These are phyloP conservation scores for Paratrypauchen microcephalus DNA, from an alignment of 2,797 vertebrate genomes.

Conservation along the genomic window DNA sequence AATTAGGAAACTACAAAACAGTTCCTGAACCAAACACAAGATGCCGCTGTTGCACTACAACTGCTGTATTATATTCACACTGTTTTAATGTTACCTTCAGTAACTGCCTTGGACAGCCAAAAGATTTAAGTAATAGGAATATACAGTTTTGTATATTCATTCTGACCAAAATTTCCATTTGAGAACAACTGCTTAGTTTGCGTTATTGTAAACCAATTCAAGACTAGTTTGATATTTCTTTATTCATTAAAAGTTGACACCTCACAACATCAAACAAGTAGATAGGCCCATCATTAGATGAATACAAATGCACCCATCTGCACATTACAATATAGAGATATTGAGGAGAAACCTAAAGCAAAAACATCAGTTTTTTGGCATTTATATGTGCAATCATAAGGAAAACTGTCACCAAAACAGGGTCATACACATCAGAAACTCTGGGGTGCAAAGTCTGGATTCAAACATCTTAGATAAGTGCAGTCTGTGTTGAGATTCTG, in stretches of 20 bases:
- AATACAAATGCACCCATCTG: background rate
- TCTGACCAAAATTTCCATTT: background rate
- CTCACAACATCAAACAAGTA: background rate
- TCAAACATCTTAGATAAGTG: constrained; percentile 55
- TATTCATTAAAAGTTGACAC: background rate
- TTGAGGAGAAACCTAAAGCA: background rate
- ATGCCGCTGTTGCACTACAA: constrained; percentile 21
- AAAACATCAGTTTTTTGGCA: background rate
- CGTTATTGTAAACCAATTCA: background rate
- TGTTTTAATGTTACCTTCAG: background rate
- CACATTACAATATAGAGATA: background rate
- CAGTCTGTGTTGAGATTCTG: background rate
- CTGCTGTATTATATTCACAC: background rate
- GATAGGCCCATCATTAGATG: background rate
- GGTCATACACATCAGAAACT: constrained; percentile 30
- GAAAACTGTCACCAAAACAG: background rate
- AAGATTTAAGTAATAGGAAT: background rate
- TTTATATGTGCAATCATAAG: background rate
- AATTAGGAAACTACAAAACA: background rate
- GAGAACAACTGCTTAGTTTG: background rate
- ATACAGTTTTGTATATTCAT: background rate
- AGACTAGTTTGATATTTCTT: background rate
- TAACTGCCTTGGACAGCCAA: background rate
- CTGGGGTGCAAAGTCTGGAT: constrained; percentile 26
- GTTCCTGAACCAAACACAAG: constrained; percentile 25